Conservation (phyloP, 1,140 invertebrate species). For the Nymphalis io region DNA sequence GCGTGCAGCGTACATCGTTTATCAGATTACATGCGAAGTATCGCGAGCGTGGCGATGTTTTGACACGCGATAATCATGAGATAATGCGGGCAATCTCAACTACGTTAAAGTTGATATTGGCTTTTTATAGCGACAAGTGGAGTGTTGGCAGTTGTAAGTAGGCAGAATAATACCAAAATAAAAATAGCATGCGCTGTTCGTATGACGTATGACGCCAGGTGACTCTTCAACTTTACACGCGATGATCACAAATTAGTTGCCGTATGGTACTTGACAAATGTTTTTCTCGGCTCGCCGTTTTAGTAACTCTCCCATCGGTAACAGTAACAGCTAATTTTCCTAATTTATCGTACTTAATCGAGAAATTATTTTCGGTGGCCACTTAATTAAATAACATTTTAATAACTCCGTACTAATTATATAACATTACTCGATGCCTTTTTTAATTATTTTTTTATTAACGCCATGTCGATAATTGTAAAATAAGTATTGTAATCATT, state of each 20-base stretch:
- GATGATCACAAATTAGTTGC: constrained; percentile 50
- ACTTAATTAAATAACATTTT: background rate
- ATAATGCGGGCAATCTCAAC: constrained; percentile 78
- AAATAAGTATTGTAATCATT: no score
- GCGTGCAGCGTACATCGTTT: constrained; percentile 79
- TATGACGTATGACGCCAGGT: constrained; percentile 63
- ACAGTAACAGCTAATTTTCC: constrained; percentile 42
- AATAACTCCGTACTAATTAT: no score
- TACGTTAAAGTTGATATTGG: constrained; percentile 79
- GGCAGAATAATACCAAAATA: constrained; percentile 61
- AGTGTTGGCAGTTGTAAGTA: constrained; percentile 59
- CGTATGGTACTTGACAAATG: constrained; percentile 52
- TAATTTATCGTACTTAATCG: constrained; percentile 29
- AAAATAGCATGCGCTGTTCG: constrained; percentile 55
- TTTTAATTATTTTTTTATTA: no score
- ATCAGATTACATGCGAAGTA: constrained; percentile 81
- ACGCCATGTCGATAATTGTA: no score
- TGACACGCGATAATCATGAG: constrained; percentile 81
- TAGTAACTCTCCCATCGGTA: constrained; percentile 41
- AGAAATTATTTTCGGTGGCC: background rate
- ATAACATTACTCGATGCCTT: no score
- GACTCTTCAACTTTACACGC: constrained; percentile 49
- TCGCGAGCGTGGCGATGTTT: constrained; percentile 81
- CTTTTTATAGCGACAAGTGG: constrained; percentile 69
- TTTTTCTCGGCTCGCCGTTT: constrained; percentile 42